phyloP scores from a whole-genome alignment of 2,888 invertebrate genomes.

The Tetranychus truncatus region DNA sequence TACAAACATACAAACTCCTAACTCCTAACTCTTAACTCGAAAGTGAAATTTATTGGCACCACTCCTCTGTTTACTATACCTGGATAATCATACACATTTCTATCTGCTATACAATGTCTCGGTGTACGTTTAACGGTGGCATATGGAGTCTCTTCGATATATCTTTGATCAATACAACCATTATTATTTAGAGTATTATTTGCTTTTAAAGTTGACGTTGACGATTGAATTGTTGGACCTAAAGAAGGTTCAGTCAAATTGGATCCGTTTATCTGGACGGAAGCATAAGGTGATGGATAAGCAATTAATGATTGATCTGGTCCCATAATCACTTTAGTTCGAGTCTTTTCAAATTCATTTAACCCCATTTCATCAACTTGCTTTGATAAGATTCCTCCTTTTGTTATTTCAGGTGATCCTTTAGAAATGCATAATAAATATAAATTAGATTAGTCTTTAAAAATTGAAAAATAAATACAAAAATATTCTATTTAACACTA shows the following conservation, averaged over 20 bases:
- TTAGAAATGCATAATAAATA: too few species aligned
- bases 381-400: background rate
- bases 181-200: background rate
- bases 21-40: too few species aligned
- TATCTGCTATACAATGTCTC: background rate
- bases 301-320: conserved; percentile 3
- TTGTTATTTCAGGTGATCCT: background rate
- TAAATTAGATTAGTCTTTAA: too few species aligned
- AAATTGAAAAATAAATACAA: too few species aligned
- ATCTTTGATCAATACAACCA: background rate
- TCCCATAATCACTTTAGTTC: background rate
- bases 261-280: conserved; percentile 11
- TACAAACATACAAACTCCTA: too few species aligned
- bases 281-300: conserved; percentile 13
- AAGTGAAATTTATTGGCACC: too few species aligned
- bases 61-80: background rate
- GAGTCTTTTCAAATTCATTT: background rate
- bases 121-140: conserved; percentile 10
- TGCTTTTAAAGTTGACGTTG: background rate
- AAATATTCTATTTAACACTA: too few species aligned
- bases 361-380: conserved; percentile 3
- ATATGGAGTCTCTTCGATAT: background rate
- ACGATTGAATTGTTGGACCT: background rate
- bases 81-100: conserved; percentile 13
- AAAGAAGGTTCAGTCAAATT: background rate